These are phyloP conservation scores for Brachymystax lenok DNA, from an alignment of 2,797 vertebrate species.

Conservation along the genomic window DNA sequence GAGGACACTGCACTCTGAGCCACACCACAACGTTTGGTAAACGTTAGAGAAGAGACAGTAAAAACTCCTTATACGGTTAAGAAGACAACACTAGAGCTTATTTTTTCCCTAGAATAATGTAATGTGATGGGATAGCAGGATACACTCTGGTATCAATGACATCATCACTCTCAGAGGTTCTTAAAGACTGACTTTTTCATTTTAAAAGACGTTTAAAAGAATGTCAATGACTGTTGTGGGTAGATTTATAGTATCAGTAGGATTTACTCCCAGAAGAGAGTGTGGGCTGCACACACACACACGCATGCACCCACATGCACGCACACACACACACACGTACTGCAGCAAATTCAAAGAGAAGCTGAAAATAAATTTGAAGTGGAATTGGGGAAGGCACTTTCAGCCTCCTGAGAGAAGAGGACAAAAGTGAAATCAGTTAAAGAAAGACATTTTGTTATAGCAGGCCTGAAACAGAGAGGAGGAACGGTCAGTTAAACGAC, in stretches of 20 bases:
- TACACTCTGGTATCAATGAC: neutral
- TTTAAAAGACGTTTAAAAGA: neutral
- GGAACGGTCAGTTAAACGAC: neutral
- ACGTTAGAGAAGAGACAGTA: neutral
- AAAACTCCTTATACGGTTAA: conserved; percentile 5
- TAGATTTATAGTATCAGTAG: neutral
- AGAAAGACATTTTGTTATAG: neutral
- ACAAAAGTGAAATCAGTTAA: neutral
- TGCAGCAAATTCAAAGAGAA: conserved; percentile 10
- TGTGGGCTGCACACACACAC: neutral
- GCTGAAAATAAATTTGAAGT: neutral
- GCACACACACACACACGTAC: conserved; percentile 2
- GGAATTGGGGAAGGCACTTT: neutral
- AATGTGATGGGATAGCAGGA: conserved; percentile 30
- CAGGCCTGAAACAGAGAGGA: neutral
- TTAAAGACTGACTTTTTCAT: neutral
- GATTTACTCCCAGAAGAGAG: neutral
- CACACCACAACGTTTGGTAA: neutral
- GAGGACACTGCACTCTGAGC: neutral
- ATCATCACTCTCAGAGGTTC: neutral
- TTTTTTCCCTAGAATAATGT: conserved; percentile 7
- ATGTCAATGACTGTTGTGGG: neutral
- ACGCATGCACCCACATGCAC: neutral
- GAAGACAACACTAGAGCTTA: neutral
- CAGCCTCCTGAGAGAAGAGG: neutral